phyloP scores from a whole-genome alignment of 2,797 vertebrate genomes.

The Spinus pinus region DNA sequence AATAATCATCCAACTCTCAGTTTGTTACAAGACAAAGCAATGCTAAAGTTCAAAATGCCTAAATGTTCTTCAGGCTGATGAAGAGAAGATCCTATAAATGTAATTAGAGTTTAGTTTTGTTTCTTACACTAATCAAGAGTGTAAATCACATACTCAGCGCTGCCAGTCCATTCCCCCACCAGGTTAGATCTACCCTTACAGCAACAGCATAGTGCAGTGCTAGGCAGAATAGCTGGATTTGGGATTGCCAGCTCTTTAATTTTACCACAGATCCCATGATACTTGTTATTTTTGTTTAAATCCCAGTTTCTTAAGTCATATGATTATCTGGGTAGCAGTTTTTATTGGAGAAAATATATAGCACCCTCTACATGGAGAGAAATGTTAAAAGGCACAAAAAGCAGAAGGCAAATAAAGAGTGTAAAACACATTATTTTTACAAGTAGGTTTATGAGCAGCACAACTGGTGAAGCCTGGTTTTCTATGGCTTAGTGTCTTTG shows the following conservation, averaged over 20 bases:
- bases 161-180: background rate
- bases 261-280: background rate
- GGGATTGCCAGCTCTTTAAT: background rate
- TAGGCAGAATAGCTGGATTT: background rate
- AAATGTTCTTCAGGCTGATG: background rate
- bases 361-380: background rate
- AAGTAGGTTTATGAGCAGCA: background rate
- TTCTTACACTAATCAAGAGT: background rate
- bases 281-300: conserved; percentile 12
- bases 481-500: background rate
- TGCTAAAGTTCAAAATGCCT: background rate
- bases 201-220: background rate
- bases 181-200: background rate
- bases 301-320: background rate
- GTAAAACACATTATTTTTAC: background rate
- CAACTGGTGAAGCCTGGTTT: background rate
- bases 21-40: background rate
- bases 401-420: background rate
- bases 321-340: background rate
- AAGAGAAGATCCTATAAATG: background rate
- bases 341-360: background rate
- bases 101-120: background rate
- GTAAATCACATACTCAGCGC: background rate
- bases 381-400: background rate
- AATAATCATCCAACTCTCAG: background rate